Percentiles rank a stretch among this genome's conserved stretches.
phyloP scores from a whole-genome alignment of 2,113 vertebrate species.

The Cygnus atratus region DNA sequence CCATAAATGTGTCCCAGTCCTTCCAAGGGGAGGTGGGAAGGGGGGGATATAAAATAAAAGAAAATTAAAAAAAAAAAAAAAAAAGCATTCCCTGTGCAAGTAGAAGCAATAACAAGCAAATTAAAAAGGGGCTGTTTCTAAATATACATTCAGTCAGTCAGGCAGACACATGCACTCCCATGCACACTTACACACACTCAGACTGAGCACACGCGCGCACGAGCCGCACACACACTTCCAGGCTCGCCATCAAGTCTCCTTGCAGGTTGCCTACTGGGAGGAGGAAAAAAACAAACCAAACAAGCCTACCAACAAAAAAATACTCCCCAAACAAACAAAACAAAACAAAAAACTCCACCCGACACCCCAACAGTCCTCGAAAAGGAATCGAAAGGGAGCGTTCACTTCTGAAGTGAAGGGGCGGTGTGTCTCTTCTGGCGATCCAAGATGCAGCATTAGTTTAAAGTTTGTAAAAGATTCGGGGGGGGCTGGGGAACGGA shows the following conservation, averaged over 20 bases:
- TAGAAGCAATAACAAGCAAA: constrained; percentile 59
- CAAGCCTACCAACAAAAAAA: not conserved
- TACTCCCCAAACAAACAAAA: constrained; percentile 35
- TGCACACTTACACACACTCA: not conserved
- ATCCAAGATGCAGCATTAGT: constrained; percentile 84
- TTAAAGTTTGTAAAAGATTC: constrained; percentile 69
- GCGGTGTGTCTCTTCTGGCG: constrained; percentile 70
- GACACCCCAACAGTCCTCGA: constrained; percentile 58
- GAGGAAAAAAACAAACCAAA: not conserved
- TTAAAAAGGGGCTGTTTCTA: constrained; percentile 57
- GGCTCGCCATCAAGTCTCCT: constrained; percentile 64
- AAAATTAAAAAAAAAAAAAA: constrained; percentile 11
- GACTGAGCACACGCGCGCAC: not conserved
- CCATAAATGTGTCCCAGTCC: constrained; percentile 44
- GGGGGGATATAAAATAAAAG: not conserved
- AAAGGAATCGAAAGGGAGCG: constrained; percentile 53
- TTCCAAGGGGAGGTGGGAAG: constrained; percentile 25
- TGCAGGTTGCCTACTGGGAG: constrained; percentile 64
- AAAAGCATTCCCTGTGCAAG: constrained; percentile 68
- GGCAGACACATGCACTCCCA: not conserved
- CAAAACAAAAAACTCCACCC: not conserved
- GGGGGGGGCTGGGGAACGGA: not conserved
- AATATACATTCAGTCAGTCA: constrained; percentile 58
- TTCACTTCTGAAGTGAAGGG: constrained; percentile 73
- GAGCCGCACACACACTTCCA: constrained; percentile 38